Evolutionary conservation across 2,113 vertebrate species (phyloP).

Genomic region (Hippopotamus amphibius): DNA sequence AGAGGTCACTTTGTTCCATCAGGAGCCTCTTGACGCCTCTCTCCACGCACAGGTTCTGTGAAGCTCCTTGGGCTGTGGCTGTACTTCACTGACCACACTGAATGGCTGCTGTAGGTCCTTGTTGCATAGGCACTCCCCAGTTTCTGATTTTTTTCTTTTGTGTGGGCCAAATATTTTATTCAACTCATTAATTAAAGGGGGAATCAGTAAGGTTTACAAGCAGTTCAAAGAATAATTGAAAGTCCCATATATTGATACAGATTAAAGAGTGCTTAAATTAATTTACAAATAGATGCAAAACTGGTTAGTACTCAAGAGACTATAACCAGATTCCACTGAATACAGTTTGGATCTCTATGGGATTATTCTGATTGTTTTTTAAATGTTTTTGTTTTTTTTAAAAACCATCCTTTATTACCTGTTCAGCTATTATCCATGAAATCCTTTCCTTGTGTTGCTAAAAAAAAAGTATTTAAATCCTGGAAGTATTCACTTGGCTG

Average conservation of each 20-base stretch:
- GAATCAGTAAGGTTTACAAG: not conserved
- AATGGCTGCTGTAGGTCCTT: too few relatives aligned
- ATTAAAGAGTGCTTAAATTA: not conserved
- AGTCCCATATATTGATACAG: not conserved
- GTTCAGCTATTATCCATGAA: not conserved
- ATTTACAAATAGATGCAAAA: not conserved
- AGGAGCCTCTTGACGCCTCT: too few relatives aligned
- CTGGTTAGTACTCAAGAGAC: not conserved
- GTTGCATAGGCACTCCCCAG: too few relatives aligned
- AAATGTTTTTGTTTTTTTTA: too few relatives aligned
- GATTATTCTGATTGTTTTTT: too few relatives aligned
- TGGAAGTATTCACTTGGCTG: too few relatives aligned
- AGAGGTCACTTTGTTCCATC: too few relatives aligned
- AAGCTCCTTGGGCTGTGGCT: too few relatives aligned
- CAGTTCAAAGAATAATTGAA: slow-evolving; percentile 15
- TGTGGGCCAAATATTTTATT: not conserved
- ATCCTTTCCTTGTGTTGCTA: not conserved
- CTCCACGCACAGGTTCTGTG: too few relatives aligned
- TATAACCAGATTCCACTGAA: not conserved
- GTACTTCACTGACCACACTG: too few relatives aligned
- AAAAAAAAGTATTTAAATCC: too few relatives aligned
- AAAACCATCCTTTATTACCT: not conserved
- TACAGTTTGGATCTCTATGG: not conserved
- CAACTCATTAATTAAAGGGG: not conserved
- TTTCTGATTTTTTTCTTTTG: too few relatives aligned